Conservation (phyloP, 2,888 invertebrate genomes). For the Agrilus biguttatus region DNA sequence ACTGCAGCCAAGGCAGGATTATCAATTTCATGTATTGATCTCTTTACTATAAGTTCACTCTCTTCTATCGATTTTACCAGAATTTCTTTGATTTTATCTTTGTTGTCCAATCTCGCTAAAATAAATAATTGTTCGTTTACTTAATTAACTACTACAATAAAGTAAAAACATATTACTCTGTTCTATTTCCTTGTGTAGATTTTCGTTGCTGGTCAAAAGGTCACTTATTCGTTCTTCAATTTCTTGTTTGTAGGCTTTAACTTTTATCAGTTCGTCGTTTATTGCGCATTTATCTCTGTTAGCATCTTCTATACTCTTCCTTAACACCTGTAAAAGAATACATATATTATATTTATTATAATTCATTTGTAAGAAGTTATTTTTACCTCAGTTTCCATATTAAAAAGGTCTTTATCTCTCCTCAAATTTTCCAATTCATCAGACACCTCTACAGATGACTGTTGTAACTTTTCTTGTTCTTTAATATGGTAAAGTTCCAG, state of each 20-base stretch:
- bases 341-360: too few relatives aligned
- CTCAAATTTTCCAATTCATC: constrained; percentile 20
- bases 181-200: constrained; percentile 30
- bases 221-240: constrained; percentile 25
- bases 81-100: constrained; percentile 18
- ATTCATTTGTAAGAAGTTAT: too few relatives aligned
- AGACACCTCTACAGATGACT: constrained; percentile 22
- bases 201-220: constrained; percentile 18
- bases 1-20: constrained; percentile 51
- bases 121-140: constrained; percentile 2
- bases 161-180: constrained; percentile 16
- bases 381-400: constrained; percentile 26
- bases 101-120: constrained; percentile 18
- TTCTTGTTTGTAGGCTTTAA: constrained; percentile 51
- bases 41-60: constrained; percentile 23
- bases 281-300: constrained; percentile 47
- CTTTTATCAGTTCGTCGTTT: constrained; percentile 49
- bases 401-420: constrained; percentile 25
- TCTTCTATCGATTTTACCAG: constrained; percentile 23
- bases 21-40: constrained; percentile 42
- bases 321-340: constrained; percentile 38
- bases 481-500: constrained; percentile 27
- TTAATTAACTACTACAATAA: neutral
- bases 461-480: constrained; percentile 32
- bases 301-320: constrained; percentile 46